Evolutionary conservation across 2,113 vertebrate genomes (phyloP).

Genomic region (Camelus bactrianus): DNA sequence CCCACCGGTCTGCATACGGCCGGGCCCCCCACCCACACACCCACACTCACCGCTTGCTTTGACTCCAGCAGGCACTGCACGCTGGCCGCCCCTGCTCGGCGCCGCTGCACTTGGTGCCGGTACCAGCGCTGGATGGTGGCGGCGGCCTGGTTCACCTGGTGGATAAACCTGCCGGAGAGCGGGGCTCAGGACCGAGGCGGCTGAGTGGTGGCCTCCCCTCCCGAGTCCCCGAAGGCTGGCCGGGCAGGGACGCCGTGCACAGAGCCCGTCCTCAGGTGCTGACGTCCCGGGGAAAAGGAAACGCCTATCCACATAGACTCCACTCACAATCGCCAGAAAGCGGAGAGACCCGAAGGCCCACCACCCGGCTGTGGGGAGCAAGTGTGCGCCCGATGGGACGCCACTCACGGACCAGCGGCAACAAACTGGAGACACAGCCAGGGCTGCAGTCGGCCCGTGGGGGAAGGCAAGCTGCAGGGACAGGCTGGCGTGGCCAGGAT

Average conservation of each 20-base stretch:
- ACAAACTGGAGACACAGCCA: rapidly evolving
- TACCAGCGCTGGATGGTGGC: slow-evolving; percentile 97
- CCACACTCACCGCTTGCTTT: slow-evolving; percentile 89
- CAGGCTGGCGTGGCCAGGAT: neutral
- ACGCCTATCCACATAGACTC: rapidly evolving
- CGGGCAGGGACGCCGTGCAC: rapidly evolving
- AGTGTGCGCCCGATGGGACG: neutral
- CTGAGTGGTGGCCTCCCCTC: neutral
- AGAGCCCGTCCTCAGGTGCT: rapidly evolving
- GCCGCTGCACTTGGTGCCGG: slow-evolving; percentile 87
- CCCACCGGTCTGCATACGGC: rapidly evolving
- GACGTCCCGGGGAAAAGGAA: too few relatives aligned
- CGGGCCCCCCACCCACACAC: neutral
- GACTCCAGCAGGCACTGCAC: slow-evolving; percentile 86
- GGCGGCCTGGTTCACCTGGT: slow-evolving; percentile 93
- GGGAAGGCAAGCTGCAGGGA: neutral
- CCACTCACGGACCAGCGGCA: rapidly evolving
- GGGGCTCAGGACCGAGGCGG: neutral
- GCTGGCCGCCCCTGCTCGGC: slow-evolving; percentile 71
- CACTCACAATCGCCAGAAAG: rapidly evolving
- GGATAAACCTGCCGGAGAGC: slow-evolving; percentile 90
- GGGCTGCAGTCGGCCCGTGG: rapidly evolving
- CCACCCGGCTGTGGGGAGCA: rapidly evolving
- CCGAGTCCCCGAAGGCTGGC: rapidly evolving
- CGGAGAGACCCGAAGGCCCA: neutral